phyloP scores from a whole-genome alignment of 2,113 vertebrate species.

The Dromaius novaehollandiae region DNA sequence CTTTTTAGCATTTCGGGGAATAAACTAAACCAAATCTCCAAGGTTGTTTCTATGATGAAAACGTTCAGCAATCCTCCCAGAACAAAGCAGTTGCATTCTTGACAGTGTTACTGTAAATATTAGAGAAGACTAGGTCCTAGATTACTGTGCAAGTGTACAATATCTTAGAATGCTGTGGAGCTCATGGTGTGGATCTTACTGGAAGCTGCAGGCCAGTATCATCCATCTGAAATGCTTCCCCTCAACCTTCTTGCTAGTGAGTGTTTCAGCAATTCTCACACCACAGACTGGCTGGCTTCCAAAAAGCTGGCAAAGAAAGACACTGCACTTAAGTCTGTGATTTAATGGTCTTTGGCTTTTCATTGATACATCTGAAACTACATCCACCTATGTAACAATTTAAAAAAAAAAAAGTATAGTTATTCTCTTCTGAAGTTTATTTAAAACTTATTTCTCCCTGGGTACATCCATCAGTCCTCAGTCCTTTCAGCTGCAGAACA shows the following conservation, averaged over 20 bases:
- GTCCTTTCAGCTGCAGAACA: not conserved
- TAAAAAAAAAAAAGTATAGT: not conserved
- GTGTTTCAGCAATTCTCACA: not conserved
- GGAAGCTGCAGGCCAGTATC: not conserved
- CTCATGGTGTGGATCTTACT: not conserved
- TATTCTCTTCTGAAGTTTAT: not conserved
- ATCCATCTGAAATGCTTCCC: not conserved
- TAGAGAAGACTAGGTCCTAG: not conserved
- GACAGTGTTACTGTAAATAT: not conserved
- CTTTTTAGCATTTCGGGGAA: not conserved
- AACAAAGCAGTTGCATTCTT: not conserved
- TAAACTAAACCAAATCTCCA: constrained; percentile 17
- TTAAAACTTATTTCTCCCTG: not conserved
- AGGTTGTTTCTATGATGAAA: not conserved
- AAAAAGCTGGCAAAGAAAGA: not conserved
- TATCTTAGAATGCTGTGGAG: not conserved
- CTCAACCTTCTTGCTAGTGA: not conserved
- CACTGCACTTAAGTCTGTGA: not conserved
- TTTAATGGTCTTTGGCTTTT: not conserved
- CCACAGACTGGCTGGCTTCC: not conserved
- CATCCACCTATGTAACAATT: not conserved
- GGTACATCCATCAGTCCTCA: not conserved
- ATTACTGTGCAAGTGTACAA: not conserved
- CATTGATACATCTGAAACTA: not conserved
- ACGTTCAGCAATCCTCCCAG: not conserved